Percentiles rank a stretch among this genome's conserved stretches.
Evolutionary conservation across 2,113 vertebrate genomes (phyloP).

Genomic region (Bufo bufo): DNA sequence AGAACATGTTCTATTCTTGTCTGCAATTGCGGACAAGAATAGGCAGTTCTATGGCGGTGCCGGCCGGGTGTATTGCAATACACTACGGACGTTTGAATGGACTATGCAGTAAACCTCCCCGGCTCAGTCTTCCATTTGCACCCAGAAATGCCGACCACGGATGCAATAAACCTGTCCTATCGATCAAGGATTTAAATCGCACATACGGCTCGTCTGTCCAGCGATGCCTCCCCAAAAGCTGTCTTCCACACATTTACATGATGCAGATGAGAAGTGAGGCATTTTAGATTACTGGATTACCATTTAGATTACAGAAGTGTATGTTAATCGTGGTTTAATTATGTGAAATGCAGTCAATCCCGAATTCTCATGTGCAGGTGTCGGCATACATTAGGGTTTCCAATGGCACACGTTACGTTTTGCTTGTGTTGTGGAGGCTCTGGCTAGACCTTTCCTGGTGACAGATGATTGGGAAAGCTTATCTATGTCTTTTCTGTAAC

Average conservation of each 20-base stretch:
- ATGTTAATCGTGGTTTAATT: slow-evolving; percentile 52
- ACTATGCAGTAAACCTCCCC: not conserved
- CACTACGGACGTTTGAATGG: not conserved
- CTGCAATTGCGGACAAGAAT: too few relatives aligned
- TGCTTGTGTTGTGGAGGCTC: not conserved
- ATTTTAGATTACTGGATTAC: slow-evolving; percentile 48
- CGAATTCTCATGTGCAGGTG: slow-evolving; percentile 32
- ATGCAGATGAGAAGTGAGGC: slow-evolving; percentile 12
- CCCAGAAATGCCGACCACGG: not conserved
- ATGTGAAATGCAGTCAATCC: slow-evolving; percentile 31
- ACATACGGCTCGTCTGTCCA: not conserved
- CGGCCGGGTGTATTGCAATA: too few relatives aligned
- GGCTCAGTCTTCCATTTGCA: not conserved
- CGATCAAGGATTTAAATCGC: not conserved
- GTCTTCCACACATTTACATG: slow-evolving; percentile 28
- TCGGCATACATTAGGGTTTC: slow-evolving; percentile 4
- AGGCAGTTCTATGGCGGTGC: too few relatives aligned
- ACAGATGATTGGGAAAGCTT: slow-evolving; percentile 21
- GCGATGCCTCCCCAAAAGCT: not conserved
- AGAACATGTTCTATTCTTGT: too few relatives aligned
- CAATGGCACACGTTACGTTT: not conserved
- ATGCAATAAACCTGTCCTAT: not conserved
- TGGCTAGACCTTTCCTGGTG: slow-evolving; percentile 23
- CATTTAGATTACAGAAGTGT: slow-evolving; percentile 50
- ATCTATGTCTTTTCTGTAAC: slow-evolving; percentile 30